Evolutionary conservation across 2,797 vertebrate species (phyloP).

Genomic region (Cercopithecus petaurista): DNA sequence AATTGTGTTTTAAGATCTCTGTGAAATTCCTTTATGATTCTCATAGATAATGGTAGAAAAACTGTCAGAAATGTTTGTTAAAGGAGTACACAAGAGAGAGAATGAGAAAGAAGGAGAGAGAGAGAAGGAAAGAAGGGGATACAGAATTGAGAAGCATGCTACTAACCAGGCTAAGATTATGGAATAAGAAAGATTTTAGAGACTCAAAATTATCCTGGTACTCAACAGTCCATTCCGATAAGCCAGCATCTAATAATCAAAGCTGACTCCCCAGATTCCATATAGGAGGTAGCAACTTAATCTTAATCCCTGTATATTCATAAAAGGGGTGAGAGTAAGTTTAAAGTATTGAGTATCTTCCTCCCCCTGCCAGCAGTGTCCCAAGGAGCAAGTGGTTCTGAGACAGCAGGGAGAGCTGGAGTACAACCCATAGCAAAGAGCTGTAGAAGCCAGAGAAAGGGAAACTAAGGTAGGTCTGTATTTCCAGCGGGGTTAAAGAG

Average conservation of each 20-base stretch:
- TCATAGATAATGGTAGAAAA: background rate
- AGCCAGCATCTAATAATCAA: background rate
- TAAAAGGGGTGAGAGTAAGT: background rate
- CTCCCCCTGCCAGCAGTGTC: background rate
- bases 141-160: background rate
- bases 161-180: background rate
- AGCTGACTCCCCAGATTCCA: background rate
- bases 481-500: background rate
- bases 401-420: background rate
- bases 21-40: background rate
- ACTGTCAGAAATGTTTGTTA: background rate
- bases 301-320: background rate
- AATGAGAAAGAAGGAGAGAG: no score
- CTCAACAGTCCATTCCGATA: background rate
- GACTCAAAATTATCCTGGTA: background rate
- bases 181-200: background rate
- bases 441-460: background rate
- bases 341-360: background rate
- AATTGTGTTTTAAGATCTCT: background rate
- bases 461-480: background rate
- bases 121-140: background rate
- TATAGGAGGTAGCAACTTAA: background rate
- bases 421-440: background rate
- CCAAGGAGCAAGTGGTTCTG: background rate
- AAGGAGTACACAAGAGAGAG: background rate